Evolutionary conservation across 2,888 invertebrate species (phyloP), one percentile per base, ranked within the genome.

Genomic region (Melanostoma scalare): DNA sequence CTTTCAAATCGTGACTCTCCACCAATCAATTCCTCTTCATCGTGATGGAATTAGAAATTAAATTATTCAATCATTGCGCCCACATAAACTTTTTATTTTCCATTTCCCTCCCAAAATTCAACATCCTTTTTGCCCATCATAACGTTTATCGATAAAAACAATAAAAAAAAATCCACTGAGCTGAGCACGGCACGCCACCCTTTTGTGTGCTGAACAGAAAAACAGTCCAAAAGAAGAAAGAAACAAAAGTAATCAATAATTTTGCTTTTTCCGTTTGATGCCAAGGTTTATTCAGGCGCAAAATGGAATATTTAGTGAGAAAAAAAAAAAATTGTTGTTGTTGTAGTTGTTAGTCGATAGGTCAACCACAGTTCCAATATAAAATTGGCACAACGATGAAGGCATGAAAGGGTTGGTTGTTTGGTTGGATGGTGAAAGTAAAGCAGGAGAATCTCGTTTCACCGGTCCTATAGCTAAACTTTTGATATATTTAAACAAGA

Each of bases 221-320:
- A 46, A 35, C 6, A 42, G 50, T 58, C 58, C 68, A 42, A 40
- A 46, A 61, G 50, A 65, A 48, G 53, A 67, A 67, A 65, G 30
- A 58, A 56, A 53, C 33, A 69, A 58, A 44, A 68, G 56, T 68
- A 78, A 82, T 82, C 77, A 82, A 82, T 78, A 81, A 72, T 65
- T 81, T 81, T 67, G 65, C 20, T 63, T 56, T 20, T 63, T 42
- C 60, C 46, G 36, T 40, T 56, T 73, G 73, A 65, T 77, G 60
- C 38, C 72, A 36, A 82, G 69, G 82, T 82, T 82, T 78, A 58
- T 63, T 73, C 72, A 73, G 68, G 78, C 82, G 73, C 67, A 78
- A 82, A 78, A 78, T 73, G 72, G 82, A 82, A 82, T 78, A 82
- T 82, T 82, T 81, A 81, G 78, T 56, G 56, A 40, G 38, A 10